Conservation (phyloP, 2,888 invertebrate species). For the Tenthredo distinguenda region DNA sequence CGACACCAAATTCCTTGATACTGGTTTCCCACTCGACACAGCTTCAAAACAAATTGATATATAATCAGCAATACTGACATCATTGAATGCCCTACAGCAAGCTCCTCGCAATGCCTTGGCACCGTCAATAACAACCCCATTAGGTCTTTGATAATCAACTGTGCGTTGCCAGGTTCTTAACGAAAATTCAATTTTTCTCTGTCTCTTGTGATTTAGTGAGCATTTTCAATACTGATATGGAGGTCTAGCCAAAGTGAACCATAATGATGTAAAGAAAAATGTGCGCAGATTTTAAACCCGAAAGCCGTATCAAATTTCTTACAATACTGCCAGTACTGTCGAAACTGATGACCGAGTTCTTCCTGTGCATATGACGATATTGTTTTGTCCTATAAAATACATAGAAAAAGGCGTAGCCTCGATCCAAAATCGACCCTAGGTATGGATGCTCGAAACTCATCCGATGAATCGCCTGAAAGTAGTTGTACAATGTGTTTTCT, state of each 20-base stretch:
- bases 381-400: conserved; percentile 16
- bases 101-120: neutral
- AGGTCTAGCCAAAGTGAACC: neutral
- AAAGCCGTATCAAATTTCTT: neutral
- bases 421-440: neutral
- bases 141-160: neutral
- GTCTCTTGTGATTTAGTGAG: neutral
- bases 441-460: neutral
- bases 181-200: neutral
- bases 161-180: neutral
- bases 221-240: neutral
- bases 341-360: neutral
- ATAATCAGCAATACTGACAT: neutral
- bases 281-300: neutral
- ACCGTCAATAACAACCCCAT: neutral
- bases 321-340: neutral
- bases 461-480: neutral
- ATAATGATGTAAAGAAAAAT: neutral
- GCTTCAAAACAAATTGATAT: conserved; percentile 11
- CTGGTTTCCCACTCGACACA: neutral
- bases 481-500: too few species aligned
- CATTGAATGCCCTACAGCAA: conserved; percentile 6
- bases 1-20: neutral
- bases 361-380: neutral
- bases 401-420: neutral